A percentile compares a stretch with the other conserved stretches of the same genome.
phyloP scores from a whole-genome alignment of 37 sponge, comb jelly and placozoan genomes.

The Tethya wilhelma region DNA sequence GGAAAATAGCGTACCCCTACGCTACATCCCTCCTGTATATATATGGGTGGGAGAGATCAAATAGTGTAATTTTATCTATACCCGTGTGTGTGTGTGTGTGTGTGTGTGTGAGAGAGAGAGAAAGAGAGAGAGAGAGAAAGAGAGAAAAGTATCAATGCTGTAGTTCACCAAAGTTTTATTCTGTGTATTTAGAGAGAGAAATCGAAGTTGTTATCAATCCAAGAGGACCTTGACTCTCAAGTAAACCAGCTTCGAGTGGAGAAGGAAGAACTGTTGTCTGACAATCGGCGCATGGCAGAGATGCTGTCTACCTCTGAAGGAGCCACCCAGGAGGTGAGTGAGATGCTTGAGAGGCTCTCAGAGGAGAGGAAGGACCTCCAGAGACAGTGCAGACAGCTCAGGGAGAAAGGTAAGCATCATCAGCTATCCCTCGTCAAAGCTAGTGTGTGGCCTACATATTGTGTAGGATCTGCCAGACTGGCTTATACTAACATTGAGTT shows the following conservation, averaged over 20 bases:
- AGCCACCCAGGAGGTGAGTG: slow-evolving; percentile 51
- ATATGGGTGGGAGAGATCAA: too few relatives aligned
- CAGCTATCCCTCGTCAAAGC: neutral
- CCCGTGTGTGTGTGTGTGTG: slow-evolving; percentile 34
- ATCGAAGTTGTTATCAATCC: neutral
- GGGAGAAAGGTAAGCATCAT: slow-evolving; percentile 34
- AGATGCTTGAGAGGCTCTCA: slow-evolving; percentile 55
- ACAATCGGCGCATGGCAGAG: slow-evolving; percentile 68
- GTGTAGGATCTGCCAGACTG: too few relatives aligned
- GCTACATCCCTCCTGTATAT: too few relatives aligned
- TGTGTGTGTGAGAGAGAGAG: slow-evolving; percentile 5
- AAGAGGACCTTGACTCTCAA: slow-evolving; percentile 4
- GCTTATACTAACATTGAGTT: too few relatives aligned
- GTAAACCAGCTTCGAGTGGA: slow-evolving; percentile 19
- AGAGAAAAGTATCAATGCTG: neutral
- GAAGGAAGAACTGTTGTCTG: slow-evolving; percentile 28
- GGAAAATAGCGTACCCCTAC: too few relatives aligned
- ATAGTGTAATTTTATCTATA: too few relatives aligned
- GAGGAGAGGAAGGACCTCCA: slow-evolving; percentile 58
- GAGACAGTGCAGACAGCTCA: slow-evolving; percentile 52
- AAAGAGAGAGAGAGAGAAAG: neutral
- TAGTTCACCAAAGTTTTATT: neutral
- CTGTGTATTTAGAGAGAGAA: slow-evolving; percentile 24
- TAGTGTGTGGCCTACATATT: too few relatives aligned
- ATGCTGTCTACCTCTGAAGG: slow-evolving; percentile 63